These are phyloP conservation scores for Drosophila ironensis DNA, from an alignment of 1,140 invertebrate species.

Conservation along the genomic window DNA sequence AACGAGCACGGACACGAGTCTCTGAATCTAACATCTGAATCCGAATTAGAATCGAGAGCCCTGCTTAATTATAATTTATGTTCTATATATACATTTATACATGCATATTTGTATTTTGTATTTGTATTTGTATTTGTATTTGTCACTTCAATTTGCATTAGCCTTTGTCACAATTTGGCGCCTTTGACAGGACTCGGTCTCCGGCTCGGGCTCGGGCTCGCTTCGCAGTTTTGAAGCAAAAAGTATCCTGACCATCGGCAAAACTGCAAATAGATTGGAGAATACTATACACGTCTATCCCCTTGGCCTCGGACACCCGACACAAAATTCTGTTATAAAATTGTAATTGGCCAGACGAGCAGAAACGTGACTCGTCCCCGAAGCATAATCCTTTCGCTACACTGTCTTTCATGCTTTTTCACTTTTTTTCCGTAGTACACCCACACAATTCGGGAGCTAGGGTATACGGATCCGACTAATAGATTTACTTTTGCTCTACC, in stretches of 20 bases:
- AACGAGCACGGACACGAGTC: background rate
- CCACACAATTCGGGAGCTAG: background rate
- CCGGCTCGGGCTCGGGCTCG: too few relatives aligned
- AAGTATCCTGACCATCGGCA: too few relatives aligned
- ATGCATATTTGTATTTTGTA: background rate
- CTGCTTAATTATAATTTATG: slow-evolving; percentile 50
- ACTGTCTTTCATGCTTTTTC: background rate
- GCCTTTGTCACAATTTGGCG: slow-evolving; percentile 14
- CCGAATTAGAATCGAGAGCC: background rate
- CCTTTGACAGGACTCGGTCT: background rate
- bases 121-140: slow-evolving; percentile 40
- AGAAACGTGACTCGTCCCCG: slow-evolving; percentile 29
- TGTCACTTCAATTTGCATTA: slow-evolving; percentile 52
- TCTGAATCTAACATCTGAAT: too few relatives aligned
- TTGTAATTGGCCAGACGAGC: slow-evolving; percentile 39
- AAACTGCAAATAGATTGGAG: too few relatives aligned
- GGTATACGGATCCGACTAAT: too few relatives aligned
- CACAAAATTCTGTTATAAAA: slow-evolving; percentile 37
- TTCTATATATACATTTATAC: slow-evolving; percentile 7
- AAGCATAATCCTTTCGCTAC: slow-evolving; percentile 9
- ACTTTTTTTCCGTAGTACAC: background rate
- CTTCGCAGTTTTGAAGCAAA: background rate
- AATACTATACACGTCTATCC: too few relatives aligned
- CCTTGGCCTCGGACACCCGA: background rate
- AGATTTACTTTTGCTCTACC: too few relatives aligned